phyloP scores from a whole-genome alignment of 1,140 invertebrate genomes.

The Ceratina calcarata region DNA sequence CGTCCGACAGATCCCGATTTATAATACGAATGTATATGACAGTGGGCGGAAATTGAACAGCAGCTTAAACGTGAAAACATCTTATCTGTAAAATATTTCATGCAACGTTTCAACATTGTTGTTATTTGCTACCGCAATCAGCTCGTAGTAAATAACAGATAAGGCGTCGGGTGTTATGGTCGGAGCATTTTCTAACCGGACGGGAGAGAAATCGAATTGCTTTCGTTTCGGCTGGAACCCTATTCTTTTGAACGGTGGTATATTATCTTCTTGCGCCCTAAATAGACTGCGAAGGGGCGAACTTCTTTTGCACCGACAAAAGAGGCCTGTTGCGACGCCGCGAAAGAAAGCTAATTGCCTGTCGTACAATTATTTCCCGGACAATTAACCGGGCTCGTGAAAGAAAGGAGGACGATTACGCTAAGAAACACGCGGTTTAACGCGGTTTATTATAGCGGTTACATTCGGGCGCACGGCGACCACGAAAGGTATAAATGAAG shows the following conservation, averaged over 20 bases:
- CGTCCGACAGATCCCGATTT: not conserved
- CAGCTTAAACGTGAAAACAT: not conserved
- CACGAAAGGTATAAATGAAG: too few species aligned
- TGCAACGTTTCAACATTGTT: not conserved
- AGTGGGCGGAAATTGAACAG: conserved; percentile 7
- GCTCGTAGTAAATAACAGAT: not conserved
- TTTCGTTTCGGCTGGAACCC: too few species aligned
- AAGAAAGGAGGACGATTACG: conserved; percentile 5
- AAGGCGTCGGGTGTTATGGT: too few species aligned
- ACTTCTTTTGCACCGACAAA: not conserved
- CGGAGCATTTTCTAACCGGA: too few species aligned
- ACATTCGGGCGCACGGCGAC: too few species aligned
- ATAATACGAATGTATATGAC: not conserved
- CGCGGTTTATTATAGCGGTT: too few species aligned
- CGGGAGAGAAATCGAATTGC: too few species aligned
- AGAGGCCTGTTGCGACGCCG: not conserved
- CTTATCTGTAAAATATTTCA: not conserved
- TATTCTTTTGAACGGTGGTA: too few species aligned
- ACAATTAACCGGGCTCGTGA: not conserved
- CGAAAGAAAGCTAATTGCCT: conserved; percentile 8
- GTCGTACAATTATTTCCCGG: not conserved
- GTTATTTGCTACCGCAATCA: not conserved
- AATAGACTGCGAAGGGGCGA: not conserved
- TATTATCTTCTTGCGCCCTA: not conserved
- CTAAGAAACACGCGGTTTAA: not conserved